These are phyloP conservation scores for Chymomyza procnemis DNA, from an alignment of 2,888 invertebrate species.

Conservation along the genomic window DNA sequence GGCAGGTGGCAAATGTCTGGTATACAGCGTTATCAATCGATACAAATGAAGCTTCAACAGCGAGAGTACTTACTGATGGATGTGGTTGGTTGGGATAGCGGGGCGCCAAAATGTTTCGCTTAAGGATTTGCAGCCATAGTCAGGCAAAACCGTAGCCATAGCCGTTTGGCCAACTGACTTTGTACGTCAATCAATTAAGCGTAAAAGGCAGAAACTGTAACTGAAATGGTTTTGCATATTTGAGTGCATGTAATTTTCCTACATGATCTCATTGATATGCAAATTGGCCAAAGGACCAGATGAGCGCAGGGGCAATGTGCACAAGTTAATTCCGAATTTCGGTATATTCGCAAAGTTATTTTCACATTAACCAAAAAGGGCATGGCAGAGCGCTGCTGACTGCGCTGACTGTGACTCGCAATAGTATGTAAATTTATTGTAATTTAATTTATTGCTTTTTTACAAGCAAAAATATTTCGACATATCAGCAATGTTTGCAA, in stretches of 20 bases:
- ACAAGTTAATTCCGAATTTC: not conserved
- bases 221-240: constrained; percentile 13
- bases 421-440: constrained; percentile 9
- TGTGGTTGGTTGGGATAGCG: not conserved
- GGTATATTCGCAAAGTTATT: not conserved
- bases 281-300: constrained; percentile 28
- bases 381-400: constrained; percentile 15
- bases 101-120: not conserved
- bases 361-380: not conserved
- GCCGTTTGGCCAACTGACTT: not conserved
- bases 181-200: not conserved
- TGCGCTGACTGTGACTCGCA: constrained; percentile 9
- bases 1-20: not conserved
- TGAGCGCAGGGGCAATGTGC: not conserved
- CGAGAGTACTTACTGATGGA: not conserved
- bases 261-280: constrained; percentile 43
- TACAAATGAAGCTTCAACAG: not conserved
- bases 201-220: not conserved
- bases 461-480: not conserved
- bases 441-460: constrained; percentile 13
- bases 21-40: not conserved
- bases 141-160: not conserved
- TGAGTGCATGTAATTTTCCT: constrained; percentile 35
- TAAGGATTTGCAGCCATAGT: not conserved
- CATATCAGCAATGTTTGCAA: not conserved